Evolutionary conservation across 2,113 vertebrate species (phyloP).

Genomic region (Neotoma lepida): DNA sequence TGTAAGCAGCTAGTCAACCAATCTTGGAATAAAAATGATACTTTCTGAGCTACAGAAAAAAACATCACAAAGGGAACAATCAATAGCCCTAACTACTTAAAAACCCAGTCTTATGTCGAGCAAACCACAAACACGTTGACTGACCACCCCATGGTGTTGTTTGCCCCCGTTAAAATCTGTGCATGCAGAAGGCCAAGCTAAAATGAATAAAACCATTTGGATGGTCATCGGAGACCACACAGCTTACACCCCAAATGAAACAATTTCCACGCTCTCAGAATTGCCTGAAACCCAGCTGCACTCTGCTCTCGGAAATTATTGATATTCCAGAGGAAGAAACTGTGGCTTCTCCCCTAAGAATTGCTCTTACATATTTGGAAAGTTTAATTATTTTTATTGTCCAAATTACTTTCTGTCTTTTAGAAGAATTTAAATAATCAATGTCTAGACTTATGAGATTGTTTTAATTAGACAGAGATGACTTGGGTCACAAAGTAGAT

Average conservation of each 20-base stretch:
- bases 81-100: conserved; percentile 43
- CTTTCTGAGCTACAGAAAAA: conserved; percentile 42
- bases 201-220: neutral
- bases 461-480: conserved; percentile 78
- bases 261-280: neutral
- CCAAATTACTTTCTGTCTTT: conserved; percentile 74
- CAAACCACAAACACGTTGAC: neutral
- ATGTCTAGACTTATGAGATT: conserved; percentile 72
- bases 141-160: neutral
- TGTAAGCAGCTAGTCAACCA: neutral
- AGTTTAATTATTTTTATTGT: conserved; percentile 78
- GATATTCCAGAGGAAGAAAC: conserved; percentile 35
- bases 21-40: neutral
- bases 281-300: neutral
- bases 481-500: conserved; percentile 23
- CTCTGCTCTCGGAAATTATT: neutral
- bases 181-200: neutral
- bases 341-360: conserved; percentile 64
- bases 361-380: conserved; percentile 69
- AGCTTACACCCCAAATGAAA: neutral
- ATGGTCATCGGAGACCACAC: neutral
- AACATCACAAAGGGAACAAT: conserved; percentile 19
- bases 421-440: conserved; percentile 73
- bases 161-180: conserved; percentile 37
- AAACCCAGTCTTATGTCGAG: conserved; percentile 28